phyloP scores from a whole-genome alignment of 2,113 vertebrate species.

The Clarias gariepinus region DNA sequence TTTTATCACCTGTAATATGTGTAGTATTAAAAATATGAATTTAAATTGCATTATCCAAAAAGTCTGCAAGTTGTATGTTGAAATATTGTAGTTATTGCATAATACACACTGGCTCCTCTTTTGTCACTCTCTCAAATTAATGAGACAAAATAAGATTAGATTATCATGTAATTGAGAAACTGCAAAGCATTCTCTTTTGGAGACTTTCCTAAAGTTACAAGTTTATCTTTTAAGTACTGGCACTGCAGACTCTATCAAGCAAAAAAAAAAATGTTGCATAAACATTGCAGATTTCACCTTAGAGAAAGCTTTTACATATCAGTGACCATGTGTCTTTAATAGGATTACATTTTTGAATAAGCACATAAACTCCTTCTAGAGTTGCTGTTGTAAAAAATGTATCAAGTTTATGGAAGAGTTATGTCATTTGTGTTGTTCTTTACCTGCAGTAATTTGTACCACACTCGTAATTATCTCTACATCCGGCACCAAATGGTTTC shows the following conservation, averaged over 20 bases:
- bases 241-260: background rate
- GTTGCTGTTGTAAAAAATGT: background rate
- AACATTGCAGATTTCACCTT: background rate
- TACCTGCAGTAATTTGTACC: conserved; percentile 77
- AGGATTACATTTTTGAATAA: background rate
- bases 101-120: background rate
- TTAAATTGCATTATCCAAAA: background rate
- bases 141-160: background rate
- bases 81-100: background rate
- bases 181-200: background rate
- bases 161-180: background rate
- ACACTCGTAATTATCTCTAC: conserved; percentile 70
- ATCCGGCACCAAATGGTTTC: conserved; percentile 72
- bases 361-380: background rate
- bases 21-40: background rate
- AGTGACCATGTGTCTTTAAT: background rate
- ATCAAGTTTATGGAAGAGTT: background rate
- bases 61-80: background rate
- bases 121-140: background rate
- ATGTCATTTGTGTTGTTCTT: background rate
- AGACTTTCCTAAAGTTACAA: background rate
- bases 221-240: background rate
- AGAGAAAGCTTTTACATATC: background rate
- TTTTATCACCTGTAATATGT: background rate
- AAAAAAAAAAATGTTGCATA: background rate